These are phyloP conservation scores for Nothocercus nigrocapillus DNA, from an alignment of 2,113 vertebrate species.

Conservation along the genomic window DNA sequence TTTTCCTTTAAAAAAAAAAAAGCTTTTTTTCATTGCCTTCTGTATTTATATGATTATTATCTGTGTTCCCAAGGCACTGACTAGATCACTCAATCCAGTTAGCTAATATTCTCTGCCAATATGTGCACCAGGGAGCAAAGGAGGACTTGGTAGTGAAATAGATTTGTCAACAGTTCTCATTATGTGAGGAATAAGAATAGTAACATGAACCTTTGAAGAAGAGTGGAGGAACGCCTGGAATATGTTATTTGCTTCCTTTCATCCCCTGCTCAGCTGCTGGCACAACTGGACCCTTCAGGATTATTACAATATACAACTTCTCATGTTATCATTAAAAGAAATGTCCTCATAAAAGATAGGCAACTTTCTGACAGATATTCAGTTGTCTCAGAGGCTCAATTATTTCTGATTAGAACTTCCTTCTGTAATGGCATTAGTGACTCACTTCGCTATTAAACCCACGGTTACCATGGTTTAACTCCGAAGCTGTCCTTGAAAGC, in stretches of 20 bases:
- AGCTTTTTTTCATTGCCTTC: background rate
- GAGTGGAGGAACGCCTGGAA: background rate
- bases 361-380: background rate
- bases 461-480: background rate
- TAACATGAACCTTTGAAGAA: background rate
- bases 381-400: background rate
- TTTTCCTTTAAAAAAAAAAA: background rate
- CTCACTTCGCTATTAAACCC: background rate
- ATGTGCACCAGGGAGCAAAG: background rate
- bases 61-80: background rate
- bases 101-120: background rate
- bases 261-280: background rate
- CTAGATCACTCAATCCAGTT: accelerated
- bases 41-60: background rate
- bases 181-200: background rate
- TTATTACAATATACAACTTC: background rate
- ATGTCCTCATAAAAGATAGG: background rate
- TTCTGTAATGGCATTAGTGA: background rate
- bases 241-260: background rate
- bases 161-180: background rate
- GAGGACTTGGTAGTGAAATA: background rate
- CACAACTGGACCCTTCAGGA: background rate
- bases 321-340: background rate
- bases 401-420: background rate
- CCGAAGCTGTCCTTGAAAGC: background rate